phyloP scores from a whole-genome alignment of 1,140 invertebrate genomes.

The Drosophila littoralis region DNA sequence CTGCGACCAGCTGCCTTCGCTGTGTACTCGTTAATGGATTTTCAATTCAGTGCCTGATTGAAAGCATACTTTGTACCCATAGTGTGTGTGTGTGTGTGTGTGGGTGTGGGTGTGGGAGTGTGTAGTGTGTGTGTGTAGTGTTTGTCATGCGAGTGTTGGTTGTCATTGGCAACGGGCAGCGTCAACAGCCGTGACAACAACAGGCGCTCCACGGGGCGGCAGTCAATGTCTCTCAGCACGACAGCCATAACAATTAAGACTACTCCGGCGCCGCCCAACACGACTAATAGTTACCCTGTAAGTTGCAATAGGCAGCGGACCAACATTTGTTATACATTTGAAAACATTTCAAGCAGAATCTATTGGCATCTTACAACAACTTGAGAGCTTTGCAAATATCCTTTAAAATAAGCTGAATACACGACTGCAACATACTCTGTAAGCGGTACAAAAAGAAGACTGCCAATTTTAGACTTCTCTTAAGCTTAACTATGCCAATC shows the following conservation, averaged over 20 bases:
- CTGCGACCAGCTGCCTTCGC: slow-evolving; percentile 65
- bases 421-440: neutral
- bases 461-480: neutral
- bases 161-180: slow-evolving; percentile 74
- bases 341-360: too few relatives aligned
- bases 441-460: too few relatives aligned
- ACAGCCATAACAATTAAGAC: slow-evolving; percentile 45
- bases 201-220: slow-evolving; percentile 39
- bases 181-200: slow-evolving; percentile 73
- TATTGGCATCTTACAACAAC: neutral
- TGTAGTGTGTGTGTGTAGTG: slow-evolving; percentile 37
- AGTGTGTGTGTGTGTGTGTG: slow-evolving; percentile 25
- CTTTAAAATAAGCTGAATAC: neutral
- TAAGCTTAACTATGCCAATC: neutral
- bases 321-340: slow-evolving; percentile 2
- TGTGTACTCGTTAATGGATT: slow-evolving; percentile 82
- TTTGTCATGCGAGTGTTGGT: slow-evolving; percentile 62
- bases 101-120: slow-evolving; percentile 34
- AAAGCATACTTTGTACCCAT: slow-evolving; percentile 74
- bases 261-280: neutral
- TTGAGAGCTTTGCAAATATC: neutral
- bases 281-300: slow-evolving; percentile 15
- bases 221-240: slow-evolving; percentile 38
- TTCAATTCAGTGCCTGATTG: slow-evolving; percentile 83
- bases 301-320: neutral